Base-by-base conservation (phyloP, 1,140 invertebrate species). In the Drosophila elegans region DNA sequence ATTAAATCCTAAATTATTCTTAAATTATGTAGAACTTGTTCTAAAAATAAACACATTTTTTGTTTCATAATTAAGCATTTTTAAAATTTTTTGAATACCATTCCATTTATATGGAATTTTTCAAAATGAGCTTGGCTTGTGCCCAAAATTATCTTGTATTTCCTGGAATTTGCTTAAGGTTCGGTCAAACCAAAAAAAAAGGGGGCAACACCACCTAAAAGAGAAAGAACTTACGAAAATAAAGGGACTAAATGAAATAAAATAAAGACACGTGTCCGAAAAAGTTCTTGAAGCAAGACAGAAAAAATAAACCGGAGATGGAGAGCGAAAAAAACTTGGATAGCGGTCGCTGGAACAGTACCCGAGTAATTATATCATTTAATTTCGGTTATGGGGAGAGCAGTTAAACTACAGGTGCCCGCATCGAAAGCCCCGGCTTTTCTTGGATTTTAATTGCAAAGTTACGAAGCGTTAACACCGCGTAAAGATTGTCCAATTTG, bases 401-500 rank as follows among this genome's bases (percentile, higher is more conserved):
- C 48, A 68, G 42, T 67, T 80, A 60, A 64, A 29, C 39, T 60
- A 75, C 64, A 66, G 64, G 72, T 61, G 62, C 41, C 39, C 45
- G 73, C 55, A 56, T 48, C 21, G 36, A 46, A 36, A 25, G 56
- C 44, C 51, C 38, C 39, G 1, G n/a, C 38, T 41, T 11, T 27
- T 46, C 49, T 38, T 9, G 4, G 39, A 61, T 56, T 42, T 67
- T 81, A 85, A 85, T 85, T 80, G 68, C 62, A 67, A 80, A 77
- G 51, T 74, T 78, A 78, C 81, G 74, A 86, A 86, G 82, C 81
- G 81, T 85, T 84, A 85, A 85, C 77, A 84, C 74, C 73, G 77
- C 81, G 74, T 85, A 60, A 85, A 85, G 81, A 85, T 85, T 77
- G 82, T 46, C 78, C 64, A 81, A 76, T 63, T 46, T 61, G 81